Conservation (phyloP, 2,888 invertebrate species). For the Drosophila picticornis region DNA sequence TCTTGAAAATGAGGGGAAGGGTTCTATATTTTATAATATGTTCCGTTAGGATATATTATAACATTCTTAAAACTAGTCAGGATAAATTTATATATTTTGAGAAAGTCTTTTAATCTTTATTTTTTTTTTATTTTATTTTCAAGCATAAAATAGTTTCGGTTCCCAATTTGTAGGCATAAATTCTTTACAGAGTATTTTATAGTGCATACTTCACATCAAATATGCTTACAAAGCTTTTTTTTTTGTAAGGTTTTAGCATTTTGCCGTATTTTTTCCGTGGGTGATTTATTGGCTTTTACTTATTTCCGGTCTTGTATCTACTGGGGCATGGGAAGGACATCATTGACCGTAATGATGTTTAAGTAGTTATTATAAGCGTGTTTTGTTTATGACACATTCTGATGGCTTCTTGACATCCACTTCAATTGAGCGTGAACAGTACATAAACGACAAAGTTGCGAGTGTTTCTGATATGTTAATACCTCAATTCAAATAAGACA, state of each 20-base stretch:
- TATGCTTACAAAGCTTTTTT: conserved; percentile 4
- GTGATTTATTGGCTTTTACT: conserved; percentile 83
- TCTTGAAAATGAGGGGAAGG: background rate
- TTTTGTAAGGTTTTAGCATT: conserved; percentile 22
- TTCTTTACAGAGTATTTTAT: conserved; percentile 25
- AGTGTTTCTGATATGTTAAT: conserved; percentile 9
- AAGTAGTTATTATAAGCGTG: conserved; percentile 66
- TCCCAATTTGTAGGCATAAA: background rate
- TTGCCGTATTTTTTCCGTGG: conserved; percentile 58
- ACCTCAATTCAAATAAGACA: background rate
- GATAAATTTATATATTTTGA: no score
- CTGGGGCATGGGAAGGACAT: conserved; percentile 6
- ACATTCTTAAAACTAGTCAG: background rate
- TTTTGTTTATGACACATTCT: conserved; percentile 39
- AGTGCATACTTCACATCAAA: background rate
- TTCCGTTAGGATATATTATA: no score
- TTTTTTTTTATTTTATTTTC: background rate
- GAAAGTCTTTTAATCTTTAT: no score
- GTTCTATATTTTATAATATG: no score
- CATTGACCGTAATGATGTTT: conserved; percentile 41
- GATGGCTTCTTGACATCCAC: conserved; percentile 37
- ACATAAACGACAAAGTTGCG: conserved; percentile 2
- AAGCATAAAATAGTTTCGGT: background rate
- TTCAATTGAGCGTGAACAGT: conserved; percentile 20
- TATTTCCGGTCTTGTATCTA: conserved; percentile 77